phyloP scores from a whole-genome alignment of 2,888 invertebrate genomes.

The Callosobruchus maculatus region DNA sequence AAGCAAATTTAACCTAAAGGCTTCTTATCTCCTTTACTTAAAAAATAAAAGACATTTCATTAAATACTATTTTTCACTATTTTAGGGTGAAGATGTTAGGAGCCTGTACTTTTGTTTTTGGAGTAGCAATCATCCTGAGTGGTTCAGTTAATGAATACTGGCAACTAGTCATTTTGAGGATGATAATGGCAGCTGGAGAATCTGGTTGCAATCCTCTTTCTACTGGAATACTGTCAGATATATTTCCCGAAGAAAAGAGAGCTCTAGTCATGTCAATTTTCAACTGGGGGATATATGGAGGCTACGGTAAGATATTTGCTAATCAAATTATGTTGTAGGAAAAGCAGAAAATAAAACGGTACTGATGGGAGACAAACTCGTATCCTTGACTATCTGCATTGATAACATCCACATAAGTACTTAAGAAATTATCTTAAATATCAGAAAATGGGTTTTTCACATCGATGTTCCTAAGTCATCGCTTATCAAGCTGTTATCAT shows the following conservation, averaged over 20 bases:
- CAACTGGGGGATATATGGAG: constrained; percentile 95
- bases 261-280: constrained; percentile 89
- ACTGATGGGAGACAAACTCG: too few species aligned
- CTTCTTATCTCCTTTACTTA: too few species aligned
- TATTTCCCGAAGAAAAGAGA: constrained; percentile 76
- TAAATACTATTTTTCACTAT: background rate
- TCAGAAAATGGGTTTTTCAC: too few species aligned
- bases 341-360: too few species aligned
- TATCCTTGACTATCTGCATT: too few species aligned
- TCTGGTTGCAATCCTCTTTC: constrained; percentile 85
- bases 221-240: constrained; percentile 78
- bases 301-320: constrained; percentile 61
- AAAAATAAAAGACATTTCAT: background rate
- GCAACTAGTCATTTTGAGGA: constrained; percentile 74
- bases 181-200: constrained; percentile 55
- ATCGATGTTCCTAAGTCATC: too few species aligned
- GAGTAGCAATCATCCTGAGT: constrained; percentile 79
- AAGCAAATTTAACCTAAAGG: too few species aligned
- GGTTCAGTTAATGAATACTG: constrained; percentile 83
- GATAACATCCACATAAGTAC: too few species aligned
- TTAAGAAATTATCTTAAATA: too few species aligned
- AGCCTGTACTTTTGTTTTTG: constrained; percentile 75
- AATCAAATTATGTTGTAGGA: too few species aligned
- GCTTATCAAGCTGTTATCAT: too few species aligned
- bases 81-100: constrained; percentile 67